These are phyloP conservation scores for Pimpla rufipes DNA, from an alignment of 2,888 invertebrate species.

Conservation along the genomic window DNA sequence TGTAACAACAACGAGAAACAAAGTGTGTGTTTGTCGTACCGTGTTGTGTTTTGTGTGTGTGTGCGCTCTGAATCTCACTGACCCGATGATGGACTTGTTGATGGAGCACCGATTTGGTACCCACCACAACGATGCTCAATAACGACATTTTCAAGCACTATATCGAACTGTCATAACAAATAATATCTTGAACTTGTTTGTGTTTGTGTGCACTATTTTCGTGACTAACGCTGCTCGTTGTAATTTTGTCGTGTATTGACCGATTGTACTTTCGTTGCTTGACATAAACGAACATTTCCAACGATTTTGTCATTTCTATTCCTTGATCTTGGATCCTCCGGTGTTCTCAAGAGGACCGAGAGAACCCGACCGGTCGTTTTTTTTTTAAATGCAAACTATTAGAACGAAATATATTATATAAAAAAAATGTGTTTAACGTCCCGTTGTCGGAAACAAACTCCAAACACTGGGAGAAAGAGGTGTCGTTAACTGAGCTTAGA, in stretches of 20 bases:
- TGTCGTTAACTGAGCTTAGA: neutral
- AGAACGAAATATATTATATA: neutral
- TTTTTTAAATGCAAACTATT: neutral
- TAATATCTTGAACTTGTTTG: constrained; percentile 54
- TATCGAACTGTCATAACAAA: constrained; percentile 61
- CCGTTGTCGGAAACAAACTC: neutral
- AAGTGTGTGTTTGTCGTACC: constrained; percentile 55
- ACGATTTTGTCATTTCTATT: constrained; percentile 26
- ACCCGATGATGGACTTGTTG: constrained; percentile 45
- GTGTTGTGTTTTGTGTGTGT: constrained; percentile 52
- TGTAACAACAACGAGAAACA: constrained; percentile 39
- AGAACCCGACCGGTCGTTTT: neutral
- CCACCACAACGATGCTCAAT: constrained; percentile 37
- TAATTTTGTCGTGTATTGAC: constrained; percentile 46
- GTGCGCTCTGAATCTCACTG: constrained; percentile 33
- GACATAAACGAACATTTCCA: constrained; percentile 40
- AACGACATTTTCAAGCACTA: constrained; percentile 24
- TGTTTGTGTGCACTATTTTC: constrained; percentile 32
- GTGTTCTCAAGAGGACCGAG: neutral
- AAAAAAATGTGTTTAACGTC: neutral
- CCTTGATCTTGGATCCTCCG: constrained; percentile 11
- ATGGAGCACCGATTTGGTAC: constrained; percentile 47
- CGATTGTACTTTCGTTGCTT: constrained; percentile 39
- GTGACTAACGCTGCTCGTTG: too few relatives aligned
- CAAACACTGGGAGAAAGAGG: neutral